Percentiles rank a stretch among this genome's conserved stretches.
These are phyloP conservation scores for Drosophila macrospina DNA, from an alignment of 2,888 invertebrate species.

Conservation along the genomic window DNA sequence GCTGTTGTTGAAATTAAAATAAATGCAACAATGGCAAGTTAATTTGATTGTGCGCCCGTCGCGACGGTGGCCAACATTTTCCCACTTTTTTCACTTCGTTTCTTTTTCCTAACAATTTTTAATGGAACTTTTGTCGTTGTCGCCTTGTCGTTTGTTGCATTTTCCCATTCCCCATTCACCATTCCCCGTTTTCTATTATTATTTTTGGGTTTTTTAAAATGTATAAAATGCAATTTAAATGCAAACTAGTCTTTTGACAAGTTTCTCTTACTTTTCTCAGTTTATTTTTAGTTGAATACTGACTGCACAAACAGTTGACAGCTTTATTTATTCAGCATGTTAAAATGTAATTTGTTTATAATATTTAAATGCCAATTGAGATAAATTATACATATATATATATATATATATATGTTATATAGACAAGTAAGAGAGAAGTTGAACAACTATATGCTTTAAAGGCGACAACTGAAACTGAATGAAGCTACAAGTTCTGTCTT, in stretches of 20 bases:
- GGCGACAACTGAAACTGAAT: neutral
- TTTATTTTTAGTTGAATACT: slow-evolving; percentile 28
- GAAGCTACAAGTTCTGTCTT: too few relatives aligned
- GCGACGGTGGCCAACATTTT: slow-evolving; percentile 36
- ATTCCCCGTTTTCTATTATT: slow-evolving; percentile 3
- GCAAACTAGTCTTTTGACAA: slow-evolving; percentile 52
- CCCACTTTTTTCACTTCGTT: slow-evolving; percentile 10
- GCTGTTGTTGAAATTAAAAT: slow-evolving; percentile 75
- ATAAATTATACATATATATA: neutral
- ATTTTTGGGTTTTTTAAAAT: slow-evolving; percentile 7
- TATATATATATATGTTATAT: too few relatives aligned
- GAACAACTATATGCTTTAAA: too few relatives aligned
- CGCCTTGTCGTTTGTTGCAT: slow-evolving; percentile 25
- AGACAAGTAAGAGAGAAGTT: too few relatives aligned
- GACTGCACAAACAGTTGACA: slow-evolving; percentile 27
- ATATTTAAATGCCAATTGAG: slow-evolving; percentile 15
- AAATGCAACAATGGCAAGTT: slow-evolving; percentile 75
- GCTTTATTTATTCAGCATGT: slow-evolving; percentile 1
- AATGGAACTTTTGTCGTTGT: slow-evolving; percentile 50
- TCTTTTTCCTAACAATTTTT: slow-evolving; percentile 37
- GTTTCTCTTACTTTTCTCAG: slow-evolving; percentile 3
- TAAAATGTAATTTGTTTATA: slow-evolving; percentile 33
- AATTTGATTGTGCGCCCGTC: slow-evolving; percentile 67
- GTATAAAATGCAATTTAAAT: slow-evolving; percentile 72
- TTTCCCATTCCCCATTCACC: too few relatives aligned